Evolutionary conservation across 2,888 invertebrate species (phyloP).

Genomic region (Heteropelma amictum): DNA sequence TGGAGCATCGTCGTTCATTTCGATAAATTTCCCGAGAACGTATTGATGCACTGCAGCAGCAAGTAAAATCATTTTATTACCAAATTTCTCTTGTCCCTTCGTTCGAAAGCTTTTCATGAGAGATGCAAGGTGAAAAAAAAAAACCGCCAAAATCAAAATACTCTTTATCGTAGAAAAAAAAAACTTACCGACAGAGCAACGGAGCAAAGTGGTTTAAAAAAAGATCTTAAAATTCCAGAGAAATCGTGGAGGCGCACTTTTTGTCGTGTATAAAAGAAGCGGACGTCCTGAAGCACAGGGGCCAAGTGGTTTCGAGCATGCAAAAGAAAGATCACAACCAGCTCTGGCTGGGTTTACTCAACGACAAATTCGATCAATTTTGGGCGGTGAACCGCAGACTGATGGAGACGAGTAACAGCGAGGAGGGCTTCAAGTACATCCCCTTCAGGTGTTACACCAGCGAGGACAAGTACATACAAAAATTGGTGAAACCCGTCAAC

Average conservation of each 20-base stretch:
- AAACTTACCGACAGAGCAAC: too few relatives aligned
- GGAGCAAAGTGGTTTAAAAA: too few relatives aligned
- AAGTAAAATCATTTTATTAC: conserved; percentile 80
- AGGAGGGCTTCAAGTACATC: conserved; percentile 92
- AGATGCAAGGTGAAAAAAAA: too few relatives aligned
- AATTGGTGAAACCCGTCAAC: conserved; percentile 86
- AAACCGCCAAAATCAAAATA: too few relatives aligned
- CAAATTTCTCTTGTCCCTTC: too few relatives aligned
- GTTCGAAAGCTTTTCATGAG: too few relatives aligned
- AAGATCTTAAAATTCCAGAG: too few relatives aligned
- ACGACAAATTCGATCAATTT: conserved; percentile 99
- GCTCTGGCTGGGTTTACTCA: conserved; percentile 95
- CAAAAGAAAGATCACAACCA: conserved; percentile 98
- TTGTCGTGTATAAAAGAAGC: conserved; percentile 98
- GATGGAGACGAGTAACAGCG: conserved; percentile 91
- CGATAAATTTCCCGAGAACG: conserved; percentile 94
- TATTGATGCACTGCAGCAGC: conserved; percentile 91
- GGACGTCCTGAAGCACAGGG: conserved; percentile 97
- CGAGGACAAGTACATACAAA: conserved; percentile 86
- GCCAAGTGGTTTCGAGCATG: conserved; percentile 93
- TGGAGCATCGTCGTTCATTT: conserved; percentile 97
- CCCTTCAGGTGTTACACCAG: conserved; percentile 89
- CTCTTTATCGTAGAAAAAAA: too few relatives aligned
- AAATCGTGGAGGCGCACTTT: conserved; percentile 95
- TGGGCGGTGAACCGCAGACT: conserved; percentile 97